Evolutionary conservation across 2,797 vertebrate genomes (phyloP).

Genomic region (Etheostoma nigrum): DNA sequence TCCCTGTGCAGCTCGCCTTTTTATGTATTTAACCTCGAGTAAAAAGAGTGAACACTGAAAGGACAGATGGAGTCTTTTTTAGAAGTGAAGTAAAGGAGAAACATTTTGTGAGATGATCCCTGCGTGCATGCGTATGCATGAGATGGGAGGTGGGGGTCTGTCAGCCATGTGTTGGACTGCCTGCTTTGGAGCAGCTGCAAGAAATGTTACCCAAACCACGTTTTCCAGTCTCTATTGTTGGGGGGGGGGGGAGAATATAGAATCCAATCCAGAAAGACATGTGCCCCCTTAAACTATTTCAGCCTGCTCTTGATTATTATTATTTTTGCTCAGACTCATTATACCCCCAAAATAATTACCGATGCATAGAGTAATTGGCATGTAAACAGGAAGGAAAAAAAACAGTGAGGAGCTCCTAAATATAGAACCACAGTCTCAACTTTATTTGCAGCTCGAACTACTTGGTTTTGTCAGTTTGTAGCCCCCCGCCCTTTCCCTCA

Average conservation of each 20-base stretch:
- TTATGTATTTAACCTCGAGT: conserved; percentile 37
- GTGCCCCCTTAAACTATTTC: conserved; percentile 57
- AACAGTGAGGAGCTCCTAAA: conserved; percentile 55
- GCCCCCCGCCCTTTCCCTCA: conserved; percentile 30
- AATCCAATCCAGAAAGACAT: conserved; percentile 41
- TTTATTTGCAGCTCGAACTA: conserved; percentile 57
- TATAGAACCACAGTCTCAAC: conserved; percentile 60
- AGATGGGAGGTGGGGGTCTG: conserved; percentile 64
- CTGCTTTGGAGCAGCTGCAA: conserved; percentile 65
- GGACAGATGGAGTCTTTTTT: conserved; percentile 9
- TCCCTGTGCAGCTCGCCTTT: conserved; percentile 39
- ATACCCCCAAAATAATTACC: conserved; percentile 76
- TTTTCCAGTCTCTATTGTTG: conserved; percentile 54
- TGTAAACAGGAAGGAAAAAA: conserved; percentile 54
- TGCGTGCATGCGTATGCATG: conserved; percentile 33
- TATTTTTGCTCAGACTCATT: conserved; percentile 72
- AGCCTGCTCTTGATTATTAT: conserved; percentile 52
- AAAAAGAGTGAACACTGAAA: conserved; percentile 37
- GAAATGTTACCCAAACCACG: conserved; percentile 55
- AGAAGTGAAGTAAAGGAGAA: conserved; percentile 37
- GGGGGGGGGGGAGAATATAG: background rate
- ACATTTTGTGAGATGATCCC: conserved; percentile 47
- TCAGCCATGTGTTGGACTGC: conserved; percentile 78
- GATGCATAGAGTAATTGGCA: conserved; percentile 72
- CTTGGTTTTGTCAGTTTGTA: conserved; percentile 56